Base-by-base conservation (phyloP, 2,797 vertebrate genomes). In the Phataginus tetradactyla region DNA sequence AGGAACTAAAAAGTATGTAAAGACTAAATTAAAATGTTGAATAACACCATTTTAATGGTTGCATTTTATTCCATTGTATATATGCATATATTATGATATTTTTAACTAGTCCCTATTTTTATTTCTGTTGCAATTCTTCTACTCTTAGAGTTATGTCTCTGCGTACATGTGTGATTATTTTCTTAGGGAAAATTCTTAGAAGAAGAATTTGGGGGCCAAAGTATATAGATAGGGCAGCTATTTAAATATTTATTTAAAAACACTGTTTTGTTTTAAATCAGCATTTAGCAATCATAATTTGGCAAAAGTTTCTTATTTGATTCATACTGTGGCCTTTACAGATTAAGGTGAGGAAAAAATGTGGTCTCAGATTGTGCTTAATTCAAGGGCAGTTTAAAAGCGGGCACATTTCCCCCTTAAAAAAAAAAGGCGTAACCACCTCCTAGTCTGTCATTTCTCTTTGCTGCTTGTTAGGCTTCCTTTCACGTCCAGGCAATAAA, bases 191-290 rank as follows among this genome's bases (percentile, higher is more conserved):
- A 37, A 66, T 51, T 95, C 11, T 39, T 91, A 42, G 39, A 85
- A 66, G n/a, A 72, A 87, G 49, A 78, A 95, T 78, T 90, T 96
- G 53, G 34, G 37, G 27, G 34, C 29, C 61, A 69, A 84, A 72
- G 27, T 59, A 51, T 23, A 59, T 18, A 77, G 34, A 86, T 77
- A 93, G 6, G 25, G n/a, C 39, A 63, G 4, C 23, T 87, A 88
- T 27, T 93, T 79, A 90, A 86, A 61, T 89, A 77, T 45, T 45
- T 45, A 45, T 45, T 45, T 45, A 45, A 45, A 45, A 45, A 45
- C 45, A 45, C 45, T 59, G 23, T 25, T 57, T 57, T 57, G 6
- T 4, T 63, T 63, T 32, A 7, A n/a, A 72, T 87, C 51, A 63
- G 4, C 13, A 79, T 78, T 92, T 86, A 89, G 51, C 21, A 55